Evolutionary conservation across 2,113 vertebrate species (phyloP).

Genomic region (Callaeas wilsoni): DNA sequence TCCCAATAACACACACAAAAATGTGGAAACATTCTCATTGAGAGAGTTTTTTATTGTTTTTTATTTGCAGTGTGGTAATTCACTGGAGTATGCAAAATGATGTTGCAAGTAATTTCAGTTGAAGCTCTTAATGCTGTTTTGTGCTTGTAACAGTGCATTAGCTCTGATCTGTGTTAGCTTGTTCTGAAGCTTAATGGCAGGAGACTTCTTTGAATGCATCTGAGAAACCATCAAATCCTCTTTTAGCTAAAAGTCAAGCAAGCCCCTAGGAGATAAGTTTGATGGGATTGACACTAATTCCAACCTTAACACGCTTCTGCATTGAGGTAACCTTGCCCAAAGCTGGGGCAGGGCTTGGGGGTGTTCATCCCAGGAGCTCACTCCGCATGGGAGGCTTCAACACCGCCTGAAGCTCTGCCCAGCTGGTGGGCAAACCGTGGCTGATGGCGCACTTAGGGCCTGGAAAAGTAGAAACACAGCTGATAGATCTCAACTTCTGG

Average conservation of each 20-base stretch:
- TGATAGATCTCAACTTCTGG: neutral
- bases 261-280: neutral
- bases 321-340: neutral
- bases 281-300: neutral
- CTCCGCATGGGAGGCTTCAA: neutral
- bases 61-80: neutral
- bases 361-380: neutral
- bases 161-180: neutral
- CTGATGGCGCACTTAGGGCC: neutral
- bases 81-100: neutral
- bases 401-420: neutral
- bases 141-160: neutral
- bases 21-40: neutral
- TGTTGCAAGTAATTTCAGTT: neutral
- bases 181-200: neutral
- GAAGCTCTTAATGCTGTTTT: neutral
- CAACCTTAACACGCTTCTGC: neutral
- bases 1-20: neutral
- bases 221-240: slow-evolving; percentile 14
- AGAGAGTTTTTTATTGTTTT: neutral
- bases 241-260: neutral
- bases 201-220: neutral
- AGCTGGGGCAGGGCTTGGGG: neutral
- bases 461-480: neutral
- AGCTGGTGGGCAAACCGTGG: neutral